Evolutionary conservation across 2,113 vertebrate species (phyloP), one percentile per base, ranked within the genome.

Genomic region (Galemys pyrenaicus): DNA sequence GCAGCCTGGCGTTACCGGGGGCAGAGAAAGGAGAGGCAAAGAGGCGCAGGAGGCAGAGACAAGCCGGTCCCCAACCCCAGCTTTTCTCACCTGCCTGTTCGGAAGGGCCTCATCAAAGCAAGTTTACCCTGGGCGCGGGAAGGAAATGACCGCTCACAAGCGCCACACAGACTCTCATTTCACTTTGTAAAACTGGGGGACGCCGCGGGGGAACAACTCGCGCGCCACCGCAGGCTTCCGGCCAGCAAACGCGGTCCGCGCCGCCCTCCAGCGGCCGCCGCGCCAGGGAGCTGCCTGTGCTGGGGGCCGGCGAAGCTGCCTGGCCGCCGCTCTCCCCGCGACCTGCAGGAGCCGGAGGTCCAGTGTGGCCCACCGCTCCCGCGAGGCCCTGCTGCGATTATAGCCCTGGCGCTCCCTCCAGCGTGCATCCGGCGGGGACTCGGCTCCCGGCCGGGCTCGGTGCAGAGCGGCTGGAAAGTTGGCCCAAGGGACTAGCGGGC

Each of bases 181-280:
- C 68, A 39, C 37, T 60, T 65, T 20, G 22, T 56, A 22, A 56
- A 56, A 56, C 77, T 85, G 62, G 79, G 70, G 65, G 82, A 24
- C 41, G 35, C 2, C 3, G n/a, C 35, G 39, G 19, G 37, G 65
- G 17, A 82, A 15, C 46, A 54, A 11, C 32, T 20, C n/a, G 39
- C 46, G 0, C 0, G 39, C 1, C 1, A 37, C 78, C 37, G 4
- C 28, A 0, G 44, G 70, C 51, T 49, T 12, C 26, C 2, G 1
- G 1, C 2, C 9, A 60, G 32, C 78, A 80, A 67, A 74, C 39
- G 26, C 75, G 60, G 89, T 41, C 65, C 0, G 6, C 35, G 26
- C 83, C 87, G 89, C 83, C 92, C 70, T 35, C 97, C 2, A 84
- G 89, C 32, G 97, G 94, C 71, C 41, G 13, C 11, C 0, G 0